phyloP scores from a whole-genome alignment of 2,113 vertebrate genomes.

The Cavia aperea region DNA sequence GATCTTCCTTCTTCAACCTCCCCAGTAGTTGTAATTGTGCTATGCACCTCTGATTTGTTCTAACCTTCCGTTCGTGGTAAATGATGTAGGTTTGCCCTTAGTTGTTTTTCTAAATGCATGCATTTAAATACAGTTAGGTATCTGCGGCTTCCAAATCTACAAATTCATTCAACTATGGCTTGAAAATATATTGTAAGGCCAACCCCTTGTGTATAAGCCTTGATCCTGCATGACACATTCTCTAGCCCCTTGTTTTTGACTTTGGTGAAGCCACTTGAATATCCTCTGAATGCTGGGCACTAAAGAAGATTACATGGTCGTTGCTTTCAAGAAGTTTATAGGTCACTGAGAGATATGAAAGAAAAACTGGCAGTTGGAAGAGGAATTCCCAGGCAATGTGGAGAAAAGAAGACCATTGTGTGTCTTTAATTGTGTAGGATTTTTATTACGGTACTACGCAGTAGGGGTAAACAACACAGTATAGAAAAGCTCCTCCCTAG shows the following conservation, averaged over 20 bases:
- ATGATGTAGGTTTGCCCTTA: background rate
- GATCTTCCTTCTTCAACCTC: background rate
- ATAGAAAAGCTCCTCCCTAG: background rate
- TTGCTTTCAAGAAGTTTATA: background rate
- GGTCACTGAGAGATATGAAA: no score
- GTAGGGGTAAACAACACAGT: background rate
- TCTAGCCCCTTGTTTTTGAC: background rate
- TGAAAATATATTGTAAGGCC: background rate
- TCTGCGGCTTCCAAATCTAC: background rate
- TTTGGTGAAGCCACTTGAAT: background rate
- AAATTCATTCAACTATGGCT: background rate
- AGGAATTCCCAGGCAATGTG: background rate
- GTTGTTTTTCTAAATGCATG: background rate
- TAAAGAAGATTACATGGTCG: no score
- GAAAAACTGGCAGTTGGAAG: background rate
- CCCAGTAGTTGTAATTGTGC: background rate
- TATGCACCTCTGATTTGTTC: background rate
- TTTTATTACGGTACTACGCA: background rate
- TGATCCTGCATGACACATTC: background rate
- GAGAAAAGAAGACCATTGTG: background rate
- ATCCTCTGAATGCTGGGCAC: no score
- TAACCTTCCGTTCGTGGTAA: background rate
- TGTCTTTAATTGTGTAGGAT: background rate
- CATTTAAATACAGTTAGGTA: background rate
- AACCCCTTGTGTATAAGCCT: background rate